These are phyloP conservation scores for Nomada ferruginata DNA, from an alignment of 2,888 invertebrate species.

Conservation along the genomic window DNA sequence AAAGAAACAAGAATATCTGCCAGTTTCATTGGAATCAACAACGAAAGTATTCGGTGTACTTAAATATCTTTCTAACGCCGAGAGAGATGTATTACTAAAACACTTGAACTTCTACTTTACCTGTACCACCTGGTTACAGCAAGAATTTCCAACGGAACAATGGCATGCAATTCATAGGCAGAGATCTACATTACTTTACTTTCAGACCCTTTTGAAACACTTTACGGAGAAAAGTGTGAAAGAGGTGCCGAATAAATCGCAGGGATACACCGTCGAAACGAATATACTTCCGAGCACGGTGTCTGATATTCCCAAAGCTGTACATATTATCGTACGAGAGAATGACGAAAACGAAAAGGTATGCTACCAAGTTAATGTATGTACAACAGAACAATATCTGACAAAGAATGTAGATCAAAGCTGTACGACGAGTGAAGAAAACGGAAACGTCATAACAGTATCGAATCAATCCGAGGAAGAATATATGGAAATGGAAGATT, in stretches of 20 bases:
- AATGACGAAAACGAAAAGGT: background rate
- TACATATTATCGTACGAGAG: conserved; percentile 15
- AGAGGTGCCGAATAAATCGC: background rate
- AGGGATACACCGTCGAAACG: background rate
- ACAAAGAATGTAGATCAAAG: conserved; percentile 5
- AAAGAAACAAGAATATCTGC: background rate
- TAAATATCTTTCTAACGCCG: conserved; percentile 24
- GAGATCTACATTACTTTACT: conserved; percentile 27
- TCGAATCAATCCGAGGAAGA: background rate
- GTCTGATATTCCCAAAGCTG: background rate
- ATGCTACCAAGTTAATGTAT: background rate
- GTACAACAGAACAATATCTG: conserved; percentile 3
- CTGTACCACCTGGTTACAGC: conserved; percentile 28
- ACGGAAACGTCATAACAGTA: background rate
- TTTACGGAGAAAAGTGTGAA: conserved; percentile 21
- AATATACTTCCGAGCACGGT: conserved; percentile 1
- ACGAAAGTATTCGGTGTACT: conserved; percentile 13
- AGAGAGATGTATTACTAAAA: conserved; percentile 29
- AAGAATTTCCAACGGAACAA: conserved; percentile 4
- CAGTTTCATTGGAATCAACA: conserved; percentile 25
- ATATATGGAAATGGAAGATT: background rate
- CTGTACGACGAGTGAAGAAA: background rate
- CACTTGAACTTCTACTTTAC: conserved; percentile 34
- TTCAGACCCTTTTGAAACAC: conserved; percentile 32
- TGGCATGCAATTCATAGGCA: conserved; percentile 22